Evolutionary conservation across 1,140 invertebrate species (phyloP), one percentile per base, ranked within the genome.

Genomic region (Meloidogyne chitwoodi): DNA sequence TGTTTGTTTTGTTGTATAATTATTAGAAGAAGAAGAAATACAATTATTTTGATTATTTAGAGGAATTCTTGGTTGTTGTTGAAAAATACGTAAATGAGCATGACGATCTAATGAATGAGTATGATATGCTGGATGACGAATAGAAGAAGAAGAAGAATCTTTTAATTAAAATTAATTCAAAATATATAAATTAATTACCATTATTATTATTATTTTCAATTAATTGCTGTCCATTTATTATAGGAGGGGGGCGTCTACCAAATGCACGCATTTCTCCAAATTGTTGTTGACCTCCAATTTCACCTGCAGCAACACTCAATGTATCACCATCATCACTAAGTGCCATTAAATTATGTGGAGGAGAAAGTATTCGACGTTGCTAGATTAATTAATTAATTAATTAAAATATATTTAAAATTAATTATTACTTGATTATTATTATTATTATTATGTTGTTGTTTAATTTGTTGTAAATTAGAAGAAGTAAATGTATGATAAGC

Each of bases 61-160:
- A 56, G 56, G 56, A 48, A 34, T 24, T 41, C 22, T 63, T 63
- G 74, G 73, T 2, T 61, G 73, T 2, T 61, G 67, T 41, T 22
- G 78, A 75, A 70, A 62, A 16, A 80, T 68, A 26, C 68, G 63
- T 24, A 78, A 62, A 56, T 78, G 77, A n/a, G 63, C 68, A 48
- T 78, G 77, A 14, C 77, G 78, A 56, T 78, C 77, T 44, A 78
- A 41, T 31, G 77, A 78, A 27, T 78, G 77, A 16, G 66, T 78
- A 68, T 78, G 78, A 48, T 78, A 78, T 27, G 77, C 77, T 14
- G 75, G 68, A 38, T 74, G 75, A 38, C 63, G 73, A 12, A 38
- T 56, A n/a, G 48, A n/a, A 65, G 31, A 27, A 10, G 34, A 31
- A 65, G 29, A 26, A 22, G n/a, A n/a, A n/a, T n/a, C n/a, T 38